Evolutionary conservation across 2,888 invertebrate species (phyloP).

Genomic region (Macrophya alboannulata): DNA sequence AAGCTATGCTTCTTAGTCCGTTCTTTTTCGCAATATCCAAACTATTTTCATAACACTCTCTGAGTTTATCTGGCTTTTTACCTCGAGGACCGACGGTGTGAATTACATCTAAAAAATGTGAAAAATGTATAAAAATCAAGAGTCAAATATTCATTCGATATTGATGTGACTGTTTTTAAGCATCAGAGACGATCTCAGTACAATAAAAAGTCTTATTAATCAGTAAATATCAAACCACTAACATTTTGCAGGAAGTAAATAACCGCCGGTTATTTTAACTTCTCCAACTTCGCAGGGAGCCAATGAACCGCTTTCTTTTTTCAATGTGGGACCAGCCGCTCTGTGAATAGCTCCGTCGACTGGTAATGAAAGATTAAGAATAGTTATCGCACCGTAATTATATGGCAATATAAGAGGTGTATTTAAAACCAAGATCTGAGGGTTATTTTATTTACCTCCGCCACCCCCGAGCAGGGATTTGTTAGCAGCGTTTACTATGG

Average conservation of each 20-base stretch:
- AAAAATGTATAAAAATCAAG: background rate
- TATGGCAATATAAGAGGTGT: background rate
- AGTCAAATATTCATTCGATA: too few relatives aligned
- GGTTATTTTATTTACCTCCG: conserved; percentile 82
- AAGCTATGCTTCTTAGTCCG: conserved; percentile 87
- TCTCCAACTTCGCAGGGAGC: conserved; percentile 91
- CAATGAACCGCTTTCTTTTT: conserved; percentile 87
- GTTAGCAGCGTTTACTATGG: conserved; percentile 96
- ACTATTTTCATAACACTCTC: conserved; percentile 87
- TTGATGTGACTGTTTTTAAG: background rate
- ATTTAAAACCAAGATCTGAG: background rate
- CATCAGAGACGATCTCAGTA: background rate
- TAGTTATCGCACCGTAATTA: background rate
- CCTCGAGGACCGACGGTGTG: conserved; percentile 95
- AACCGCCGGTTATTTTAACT: conserved; percentile 92
- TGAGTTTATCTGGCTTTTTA: conserved; percentile 84
- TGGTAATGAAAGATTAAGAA: conserved; percentile 68
- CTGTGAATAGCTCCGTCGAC: conserved; percentile 95
- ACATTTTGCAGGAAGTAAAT: conserved; percentile 93
- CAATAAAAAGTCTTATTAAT: background rate
- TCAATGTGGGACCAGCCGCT: conserved; percentile 87
- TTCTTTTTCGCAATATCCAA: conserved; percentile 83
- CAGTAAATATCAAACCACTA: conserved; percentile 75
- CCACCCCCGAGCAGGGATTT: conserved; percentile 89
- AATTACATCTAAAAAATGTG: conserved; percentile 87